A percentile compares a stretch with the other conserved stretches of the same genome.
Evolutionary conservation across 2,113 vertebrate species (phyloP).

Genomic region (Percopsis transmontana): DNA sequence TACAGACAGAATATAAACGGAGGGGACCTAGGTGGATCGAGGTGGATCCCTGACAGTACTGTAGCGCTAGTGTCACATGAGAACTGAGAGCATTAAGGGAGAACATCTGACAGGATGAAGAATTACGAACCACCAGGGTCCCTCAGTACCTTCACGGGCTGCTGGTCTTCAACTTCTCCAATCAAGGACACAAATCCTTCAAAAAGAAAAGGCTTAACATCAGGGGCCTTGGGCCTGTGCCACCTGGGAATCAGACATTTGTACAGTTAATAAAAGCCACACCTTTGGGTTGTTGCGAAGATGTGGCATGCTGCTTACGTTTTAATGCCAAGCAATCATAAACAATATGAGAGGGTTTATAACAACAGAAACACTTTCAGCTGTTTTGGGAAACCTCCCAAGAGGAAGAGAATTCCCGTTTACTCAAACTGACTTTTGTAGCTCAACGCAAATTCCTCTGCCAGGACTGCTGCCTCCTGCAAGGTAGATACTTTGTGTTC

Average conservation of each 20-base stretch:
- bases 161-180: not conserved
- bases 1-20: no score
- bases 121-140: slow-evolving; percentile 1
- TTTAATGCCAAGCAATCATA: not conserved
- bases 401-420: not conserved
- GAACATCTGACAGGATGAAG: not conserved
- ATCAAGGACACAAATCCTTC: not conserved
- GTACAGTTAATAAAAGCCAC: not conserved
- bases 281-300: not conserved
- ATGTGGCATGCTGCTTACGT: not conserved
- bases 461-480: not conserved
- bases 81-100: not conserved
- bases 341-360: not conserved
- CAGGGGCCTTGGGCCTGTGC: not conserved
- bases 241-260: not conserved
- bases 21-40: no score
- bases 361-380: slow-evolving; percentile 2
- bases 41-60: no score
- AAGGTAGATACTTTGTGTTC: not conserved
- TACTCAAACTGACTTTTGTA: not conserved
- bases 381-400: not conserved
- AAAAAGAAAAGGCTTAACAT: not conserved
- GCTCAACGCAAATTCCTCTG: not conserved
- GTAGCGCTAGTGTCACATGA: no score
- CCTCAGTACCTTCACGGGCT: not conserved